These are phyloP conservation scores for Lamellibrachia luymesi DNA, from an alignment of 1,140 invertebrate species.

Conservation along the genomic window DNA sequence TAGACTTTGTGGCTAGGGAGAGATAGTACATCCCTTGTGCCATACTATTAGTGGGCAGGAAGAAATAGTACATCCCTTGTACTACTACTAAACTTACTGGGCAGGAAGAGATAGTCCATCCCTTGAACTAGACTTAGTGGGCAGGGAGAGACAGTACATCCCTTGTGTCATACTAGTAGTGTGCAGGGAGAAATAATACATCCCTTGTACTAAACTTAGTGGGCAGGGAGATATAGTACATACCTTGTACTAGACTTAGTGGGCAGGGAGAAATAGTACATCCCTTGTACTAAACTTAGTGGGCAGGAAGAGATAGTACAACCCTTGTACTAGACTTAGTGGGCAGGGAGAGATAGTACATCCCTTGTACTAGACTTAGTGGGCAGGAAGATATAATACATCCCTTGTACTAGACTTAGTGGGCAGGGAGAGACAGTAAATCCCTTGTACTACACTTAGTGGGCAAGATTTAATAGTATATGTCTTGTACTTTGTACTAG, in stretches of 20 bases:
- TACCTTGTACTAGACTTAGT: neutral
- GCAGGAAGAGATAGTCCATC: neutral
- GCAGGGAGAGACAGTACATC: neutral
- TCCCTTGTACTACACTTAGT: no score
- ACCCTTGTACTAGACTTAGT: no score
- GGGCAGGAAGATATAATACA: no score
- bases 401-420: no score
- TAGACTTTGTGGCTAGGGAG: neutral
- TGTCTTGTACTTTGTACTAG: no score
- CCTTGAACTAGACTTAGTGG: neutral
- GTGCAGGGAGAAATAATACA: neutral
- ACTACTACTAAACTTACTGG: neutral
- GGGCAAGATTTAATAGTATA: no score
- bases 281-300: neutral
- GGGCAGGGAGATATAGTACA: neutral
- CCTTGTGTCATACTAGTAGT: neutral
- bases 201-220: neutral
- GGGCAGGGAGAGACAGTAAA: no score
- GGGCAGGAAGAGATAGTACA: neutral
- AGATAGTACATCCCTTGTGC: neutral
- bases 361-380: no score
- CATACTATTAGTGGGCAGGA: neutral
- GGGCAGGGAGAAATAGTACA: neutral
- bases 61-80: neutral
- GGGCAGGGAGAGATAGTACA: no score